Evolutionary conservation across 2,113 vertebrate genomes (phyloP).

Genomic region (Clarias batrachus): DNA sequence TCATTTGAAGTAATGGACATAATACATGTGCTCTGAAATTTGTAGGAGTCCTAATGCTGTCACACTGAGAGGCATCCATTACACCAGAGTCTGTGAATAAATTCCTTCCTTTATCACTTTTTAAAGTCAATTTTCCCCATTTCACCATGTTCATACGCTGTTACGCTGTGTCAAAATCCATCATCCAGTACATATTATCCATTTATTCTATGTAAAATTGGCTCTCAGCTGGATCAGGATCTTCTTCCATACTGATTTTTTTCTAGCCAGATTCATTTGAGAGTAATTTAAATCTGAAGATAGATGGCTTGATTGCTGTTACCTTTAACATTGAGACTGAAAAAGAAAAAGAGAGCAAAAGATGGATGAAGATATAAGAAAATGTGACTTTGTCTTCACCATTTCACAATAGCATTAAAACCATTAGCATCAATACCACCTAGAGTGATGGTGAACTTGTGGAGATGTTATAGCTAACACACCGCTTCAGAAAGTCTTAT

Average conservation of each 20-base stretch:
- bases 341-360: slow-evolving; percentile 19
- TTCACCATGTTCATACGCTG: slow-evolving; percentile 16
- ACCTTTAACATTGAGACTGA: slow-evolving; percentile 30
- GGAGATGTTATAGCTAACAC: too few species aligned
- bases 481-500: too few species aligned
- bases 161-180: slow-evolving; percentile 26
- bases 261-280: slow-evolving; percentile 48
- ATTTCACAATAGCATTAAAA: neutral
- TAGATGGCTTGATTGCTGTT: slow-evolving; percentile 40
- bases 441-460: too few species aligned
- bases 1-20: slow-evolving; percentile 4
- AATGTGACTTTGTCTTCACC: neutral
- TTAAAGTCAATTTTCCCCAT: slow-evolving; percentile 25
- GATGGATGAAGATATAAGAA: slow-evolving; percentile 39
- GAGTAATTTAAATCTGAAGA: slow-evolving; percentile 48
- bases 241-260: slow-evolving; percentile 32
- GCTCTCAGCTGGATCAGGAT: slow-evolving; percentile 20
- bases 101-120: neutral
- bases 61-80: neutral
- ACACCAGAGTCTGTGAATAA: neutral
- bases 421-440: too few species aligned
- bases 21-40: neutral
- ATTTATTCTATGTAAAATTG: slow-evolving; percentile 41
- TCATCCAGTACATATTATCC: slow-evolving; percentile 19
- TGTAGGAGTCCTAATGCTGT: neutral